Base-by-base conservation (phyloP, 2,113 vertebrate species). In the Orientallactaga bullata region DNA sequence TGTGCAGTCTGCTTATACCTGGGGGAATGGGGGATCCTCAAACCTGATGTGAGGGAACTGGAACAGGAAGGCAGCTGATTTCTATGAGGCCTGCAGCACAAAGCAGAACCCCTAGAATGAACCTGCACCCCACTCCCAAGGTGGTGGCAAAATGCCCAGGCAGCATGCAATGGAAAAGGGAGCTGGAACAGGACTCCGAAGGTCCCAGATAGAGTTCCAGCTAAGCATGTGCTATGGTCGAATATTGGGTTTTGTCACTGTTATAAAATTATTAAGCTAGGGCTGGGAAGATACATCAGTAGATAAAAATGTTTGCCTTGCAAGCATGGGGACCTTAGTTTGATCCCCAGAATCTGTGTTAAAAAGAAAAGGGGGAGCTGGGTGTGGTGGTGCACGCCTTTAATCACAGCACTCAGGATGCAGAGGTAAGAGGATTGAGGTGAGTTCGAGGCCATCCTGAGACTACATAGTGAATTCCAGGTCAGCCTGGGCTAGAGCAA, bases 101-200 rank as follows among this genome's bases (percentile, higher is more conserved):
- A 71, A 16, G n/a, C 42, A 3, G 0, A 21, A 20, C 16, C 26
- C 35, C 16, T 15, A 51, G 51, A 65, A 24, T 18, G 3, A 73
- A 60, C 23, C 1, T 15, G 28, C n/a, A 21, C 18, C 42, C 12
- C 16, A 32, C 2, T 32, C 60, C 6, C 11, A 23, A 0, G 4
- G 7, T 0, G 2, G 24, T 15, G 15, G 42, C 42, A 47, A 5
- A 8, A 8, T 47, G 42, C 42, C 42, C 72, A 72, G 9, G 18
- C 51, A 8, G 0, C 6, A 17, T 26, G 15, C 10, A 24, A 71
- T 1, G 0, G 18, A 15, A 18, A 0, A 30, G 0, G 17, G 7
- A 35, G 3, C 17, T 26, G 11, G 16, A 30, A 69, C 2, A 13
- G 68, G 66, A 35, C 51, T 8, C 79, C 18, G 73, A 74, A 28